These are phyloP conservation scores for Panagrolaimus sp. DNA, from an alignment of 1,140 invertebrate genomes.

Conservation along the genomic window DNA sequence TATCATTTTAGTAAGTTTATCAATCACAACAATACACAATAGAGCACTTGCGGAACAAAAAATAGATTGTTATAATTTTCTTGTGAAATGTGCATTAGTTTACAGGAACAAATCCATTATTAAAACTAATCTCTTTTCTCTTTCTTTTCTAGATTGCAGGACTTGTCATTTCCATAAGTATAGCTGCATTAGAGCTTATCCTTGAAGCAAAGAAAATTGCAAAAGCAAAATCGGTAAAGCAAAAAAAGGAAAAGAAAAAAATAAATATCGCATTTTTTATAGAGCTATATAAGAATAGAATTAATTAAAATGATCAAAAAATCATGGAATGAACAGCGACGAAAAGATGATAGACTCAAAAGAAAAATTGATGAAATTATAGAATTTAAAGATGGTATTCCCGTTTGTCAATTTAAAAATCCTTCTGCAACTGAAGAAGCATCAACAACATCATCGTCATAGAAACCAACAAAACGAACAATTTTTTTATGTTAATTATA, in stretches of 20 bases:
- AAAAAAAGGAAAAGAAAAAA: background rate
- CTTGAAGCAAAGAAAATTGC: background rate
- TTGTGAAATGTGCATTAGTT: no score
- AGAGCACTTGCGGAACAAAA: background rate
- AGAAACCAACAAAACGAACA: no score
- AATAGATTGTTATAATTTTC: no score
- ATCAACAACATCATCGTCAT: no score
- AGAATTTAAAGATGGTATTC: slow-evolving; percentile 4
- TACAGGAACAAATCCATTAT: no score
- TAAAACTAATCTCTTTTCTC: no score
- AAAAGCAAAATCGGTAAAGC: slow-evolving; percentile 1
- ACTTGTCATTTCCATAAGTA: background rate
- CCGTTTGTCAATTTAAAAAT: background rate
- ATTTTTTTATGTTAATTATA: no score
- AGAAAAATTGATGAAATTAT: slow-evolving; percentile 1
- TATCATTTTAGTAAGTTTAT: slow-evolving; percentile 76
- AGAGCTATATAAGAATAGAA: background rate
- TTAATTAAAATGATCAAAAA: background rate
- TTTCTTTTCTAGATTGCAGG: background rate
- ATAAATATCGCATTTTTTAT: background rate
- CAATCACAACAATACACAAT: background rate
- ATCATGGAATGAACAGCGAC: slow-evolving; percentile 5
- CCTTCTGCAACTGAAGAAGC: background rate
- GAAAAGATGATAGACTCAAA: slow-evolving; percentile 5
- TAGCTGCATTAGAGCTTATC: background rate